phyloP scores from a whole-genome alignment of 2,113 vertebrate genomes.

The Erythrocercus mccallii region DNA sequence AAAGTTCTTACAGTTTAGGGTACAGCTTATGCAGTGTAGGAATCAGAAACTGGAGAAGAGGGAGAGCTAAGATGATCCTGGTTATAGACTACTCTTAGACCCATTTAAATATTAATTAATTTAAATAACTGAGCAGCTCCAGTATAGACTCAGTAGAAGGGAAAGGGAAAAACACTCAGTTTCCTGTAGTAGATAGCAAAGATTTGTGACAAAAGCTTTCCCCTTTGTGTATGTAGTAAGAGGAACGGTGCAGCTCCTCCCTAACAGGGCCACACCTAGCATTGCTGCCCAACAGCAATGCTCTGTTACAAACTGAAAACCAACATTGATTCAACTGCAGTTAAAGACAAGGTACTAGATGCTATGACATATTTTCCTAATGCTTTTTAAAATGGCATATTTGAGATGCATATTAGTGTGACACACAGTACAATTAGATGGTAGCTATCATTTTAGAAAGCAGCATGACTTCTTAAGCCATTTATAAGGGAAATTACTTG shows the following conservation, averaged over 20 bases:
- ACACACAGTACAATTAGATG: background rate
- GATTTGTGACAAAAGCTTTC: background rate
- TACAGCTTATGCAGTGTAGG: background rate
- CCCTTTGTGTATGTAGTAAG: background rate
- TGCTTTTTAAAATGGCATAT: background rate
- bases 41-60: background rate
- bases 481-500: background rate
- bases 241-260: background rate
- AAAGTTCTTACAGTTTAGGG: background rate
- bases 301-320: background rate
- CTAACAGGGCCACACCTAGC: background rate
- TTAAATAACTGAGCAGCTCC: background rate
- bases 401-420: background rate
- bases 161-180: background rate
- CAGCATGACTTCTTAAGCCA: background rate
- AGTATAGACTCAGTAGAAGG: background rate
- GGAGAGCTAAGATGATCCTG: background rate
- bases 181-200: background rate
- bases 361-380: background rate
- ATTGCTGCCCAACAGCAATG: background rate
- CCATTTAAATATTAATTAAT: background rate
- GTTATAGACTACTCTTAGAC: background rate
- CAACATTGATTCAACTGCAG: background rate
- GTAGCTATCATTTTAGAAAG: background rate
- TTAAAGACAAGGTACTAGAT: background rate